Evolutionary conservation across 2,797 vertebrate genomes (phyloP).

Genomic region (Melanotaenia boesemani): DNA sequence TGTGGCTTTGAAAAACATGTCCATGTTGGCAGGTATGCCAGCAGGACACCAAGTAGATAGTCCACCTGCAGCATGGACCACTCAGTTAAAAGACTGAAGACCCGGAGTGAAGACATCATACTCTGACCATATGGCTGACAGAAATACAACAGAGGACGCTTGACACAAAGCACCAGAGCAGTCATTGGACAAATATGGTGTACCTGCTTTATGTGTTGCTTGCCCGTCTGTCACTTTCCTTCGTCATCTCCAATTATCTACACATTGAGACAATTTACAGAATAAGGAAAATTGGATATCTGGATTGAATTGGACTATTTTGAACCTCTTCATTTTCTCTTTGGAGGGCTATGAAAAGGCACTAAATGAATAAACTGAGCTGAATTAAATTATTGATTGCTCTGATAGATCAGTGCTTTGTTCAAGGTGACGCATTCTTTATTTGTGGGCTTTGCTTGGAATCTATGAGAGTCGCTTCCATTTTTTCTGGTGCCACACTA

Average conservation of each 20-base stretch:
- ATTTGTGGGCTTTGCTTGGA: no score
- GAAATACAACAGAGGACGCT: background rate
- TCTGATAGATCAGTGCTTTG: no score
- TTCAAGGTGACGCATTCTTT: no score
- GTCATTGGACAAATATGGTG: background rate
- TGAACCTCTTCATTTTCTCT: no score
- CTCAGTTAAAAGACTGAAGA: background rate
- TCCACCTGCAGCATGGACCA: background rate
- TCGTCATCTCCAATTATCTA: background rate
- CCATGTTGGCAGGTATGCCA: background rate
- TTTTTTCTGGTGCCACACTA: no score
- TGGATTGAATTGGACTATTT: no score
- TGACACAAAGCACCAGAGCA: background rate
- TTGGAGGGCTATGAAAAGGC: no score
- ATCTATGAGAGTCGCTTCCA: no score
- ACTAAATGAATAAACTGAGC: no score
- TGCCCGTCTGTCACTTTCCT: background rate
- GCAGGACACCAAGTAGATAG: background rate
- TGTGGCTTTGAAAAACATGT: conserved; percentile 1
- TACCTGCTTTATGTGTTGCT: background rate
- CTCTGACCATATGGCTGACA: background rate
- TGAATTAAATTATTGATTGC: no score
- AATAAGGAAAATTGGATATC: background rate
- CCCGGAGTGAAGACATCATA: background rate
- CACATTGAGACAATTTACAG: background rate